These are phyloP conservation scores for Chalcosyrphus nemorum DNA, from an alignment of 2,888 invertebrate species.

Conservation along the genomic window DNA sequence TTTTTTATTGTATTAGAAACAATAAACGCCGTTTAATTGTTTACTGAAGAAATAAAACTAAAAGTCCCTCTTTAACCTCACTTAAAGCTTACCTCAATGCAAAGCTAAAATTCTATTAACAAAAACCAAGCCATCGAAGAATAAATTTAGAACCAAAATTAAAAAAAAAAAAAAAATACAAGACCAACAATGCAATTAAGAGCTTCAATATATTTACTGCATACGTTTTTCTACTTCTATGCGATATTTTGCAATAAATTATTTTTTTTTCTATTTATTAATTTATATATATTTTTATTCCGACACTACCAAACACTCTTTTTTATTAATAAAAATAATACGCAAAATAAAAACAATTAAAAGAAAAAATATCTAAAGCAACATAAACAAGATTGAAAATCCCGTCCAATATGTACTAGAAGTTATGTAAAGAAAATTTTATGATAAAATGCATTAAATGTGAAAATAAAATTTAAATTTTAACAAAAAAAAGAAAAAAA, in stretches of 20 bases:
- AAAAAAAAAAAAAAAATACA: constrained; percentile 34
- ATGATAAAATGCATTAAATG: constrained; percentile 49
- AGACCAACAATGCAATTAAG: constrained; percentile 73
- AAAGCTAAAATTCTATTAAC: constrained; percentile 19
- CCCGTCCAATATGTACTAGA: constrained; percentile 72
- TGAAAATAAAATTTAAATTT: constrained; percentile 14
- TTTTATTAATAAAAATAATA: constrained; percentile 18
- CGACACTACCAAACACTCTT: constrained; percentile 31
- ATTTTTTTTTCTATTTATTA: not conserved
- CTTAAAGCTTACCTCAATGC: constrained; percentile 28
- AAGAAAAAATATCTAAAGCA: constrained; percentile 56
- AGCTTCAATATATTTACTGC: constrained; percentile 72
- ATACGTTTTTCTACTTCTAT: constrained; percentile 63
- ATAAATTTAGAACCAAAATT: constrained; percentile 36
- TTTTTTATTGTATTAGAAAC: constrained; percentile 2
- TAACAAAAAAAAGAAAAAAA: constrained; percentile 16
- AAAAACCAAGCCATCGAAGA: constrained; percentile 56
- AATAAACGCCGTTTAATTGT: constrained; percentile 17
- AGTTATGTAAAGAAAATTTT: constrained; percentile 60
- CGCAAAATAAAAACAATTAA: constrained; percentile 17
- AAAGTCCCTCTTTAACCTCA: constrained; percentile 2
- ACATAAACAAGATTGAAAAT: constrained; percentile 72
- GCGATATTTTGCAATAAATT: constrained; percentile 54
- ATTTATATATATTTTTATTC: constrained; percentile 5
- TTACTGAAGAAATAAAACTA: constrained; percentile 5